Percentiles rank a stretch among this genome's conserved stretches.
Evolutionary conservation across 2,797 vertebrate genomes (phyloP).

Genomic region (Pseudopleuronectes americanus): DNA sequence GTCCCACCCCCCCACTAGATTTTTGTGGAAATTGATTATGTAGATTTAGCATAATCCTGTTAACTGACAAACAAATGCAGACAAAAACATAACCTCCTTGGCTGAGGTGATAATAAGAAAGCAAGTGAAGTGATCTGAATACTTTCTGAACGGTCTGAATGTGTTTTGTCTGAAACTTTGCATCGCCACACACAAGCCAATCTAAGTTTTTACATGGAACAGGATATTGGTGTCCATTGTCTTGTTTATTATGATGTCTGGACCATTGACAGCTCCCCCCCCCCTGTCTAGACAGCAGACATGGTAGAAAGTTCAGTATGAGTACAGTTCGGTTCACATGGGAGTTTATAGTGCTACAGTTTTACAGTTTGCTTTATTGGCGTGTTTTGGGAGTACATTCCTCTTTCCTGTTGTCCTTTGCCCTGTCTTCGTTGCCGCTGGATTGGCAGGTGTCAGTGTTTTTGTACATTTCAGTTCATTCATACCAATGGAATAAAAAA

Average conservation of each 20-base stretch:
- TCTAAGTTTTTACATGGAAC: slow-evolving; percentile 48
- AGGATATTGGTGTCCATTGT: slow-evolving; percentile 36
- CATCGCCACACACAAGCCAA: slow-evolving; percentile 2
- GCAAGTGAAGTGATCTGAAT: neutral
- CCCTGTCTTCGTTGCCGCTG: slow-evolving; percentile 86
- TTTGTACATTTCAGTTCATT: slow-evolving; percentile 88
- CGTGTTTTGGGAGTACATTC: slow-evolving; percentile 72
- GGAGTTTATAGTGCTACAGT: slow-evolving; percentile 44
- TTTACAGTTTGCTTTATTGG: slow-evolving; percentile 52
- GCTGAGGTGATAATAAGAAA: neutral
- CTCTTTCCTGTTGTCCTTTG: slow-evolving; percentile 68
- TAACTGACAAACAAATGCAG: too few species aligned
- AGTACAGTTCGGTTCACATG: slow-evolving; percentile 39
- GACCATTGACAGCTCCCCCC: slow-evolving; percentile 27
- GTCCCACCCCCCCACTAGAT: too few species aligned
- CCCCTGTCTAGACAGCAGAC: slow-evolving; percentile 30
- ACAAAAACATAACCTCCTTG: too few species aligned
- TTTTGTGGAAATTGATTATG: too few species aligned
- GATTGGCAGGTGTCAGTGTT: slow-evolving; percentile 89
- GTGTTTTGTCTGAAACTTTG: slow-evolving; percentile 33
- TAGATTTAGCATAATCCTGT: too few species aligned
- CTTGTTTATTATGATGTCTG: slow-evolving; percentile 37
- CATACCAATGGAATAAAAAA: slow-evolving; percentile 82
- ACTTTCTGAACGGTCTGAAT: slow-evolving; percentile 5
- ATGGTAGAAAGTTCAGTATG: slow-evolving; percentile 21